Conservation (phyloP, 1,140 invertebrate species). For the Laupala kohalensis region DNA sequence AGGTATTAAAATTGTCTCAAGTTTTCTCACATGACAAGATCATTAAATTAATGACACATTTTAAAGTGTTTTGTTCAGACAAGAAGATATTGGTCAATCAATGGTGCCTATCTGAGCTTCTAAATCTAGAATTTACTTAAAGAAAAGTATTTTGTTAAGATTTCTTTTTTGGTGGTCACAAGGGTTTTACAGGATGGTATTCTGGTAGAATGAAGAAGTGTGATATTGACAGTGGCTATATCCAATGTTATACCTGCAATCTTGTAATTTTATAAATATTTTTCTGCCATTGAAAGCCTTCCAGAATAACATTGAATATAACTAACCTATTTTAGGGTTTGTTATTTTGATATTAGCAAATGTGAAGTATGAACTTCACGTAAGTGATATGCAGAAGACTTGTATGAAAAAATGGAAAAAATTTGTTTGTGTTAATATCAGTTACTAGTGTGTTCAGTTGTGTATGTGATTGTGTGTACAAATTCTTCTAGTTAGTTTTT, state of each 20-base stretch:
- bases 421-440: not conserved
- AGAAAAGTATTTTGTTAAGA: too few species aligned
- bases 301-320: not conserved
- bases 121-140: too few species aligned
- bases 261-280: not conserved
- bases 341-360: not conserved
- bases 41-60: too few species aligned
- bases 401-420: not conserved
- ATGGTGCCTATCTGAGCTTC: too few species aligned
- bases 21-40: too few species aligned
- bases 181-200: too few species aligned
- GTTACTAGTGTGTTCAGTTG: not conserved
- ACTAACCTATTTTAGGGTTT: not conserved
- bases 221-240: not conserved
- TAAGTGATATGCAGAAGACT: not conserved
- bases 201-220: not conserved
- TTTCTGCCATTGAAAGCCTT: not conserved
- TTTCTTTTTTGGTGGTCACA: too few species aligned
- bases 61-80: too few species aligned
- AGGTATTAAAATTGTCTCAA: not conserved
- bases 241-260: not conserved
- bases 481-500: not conserved
- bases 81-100: too few species aligned
- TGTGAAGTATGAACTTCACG: not conserved
- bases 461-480: not conserved